Evolutionary conservation across 1,140 invertebrate species (phyloP).

Genomic region (Procambarus virginalis): DNA sequence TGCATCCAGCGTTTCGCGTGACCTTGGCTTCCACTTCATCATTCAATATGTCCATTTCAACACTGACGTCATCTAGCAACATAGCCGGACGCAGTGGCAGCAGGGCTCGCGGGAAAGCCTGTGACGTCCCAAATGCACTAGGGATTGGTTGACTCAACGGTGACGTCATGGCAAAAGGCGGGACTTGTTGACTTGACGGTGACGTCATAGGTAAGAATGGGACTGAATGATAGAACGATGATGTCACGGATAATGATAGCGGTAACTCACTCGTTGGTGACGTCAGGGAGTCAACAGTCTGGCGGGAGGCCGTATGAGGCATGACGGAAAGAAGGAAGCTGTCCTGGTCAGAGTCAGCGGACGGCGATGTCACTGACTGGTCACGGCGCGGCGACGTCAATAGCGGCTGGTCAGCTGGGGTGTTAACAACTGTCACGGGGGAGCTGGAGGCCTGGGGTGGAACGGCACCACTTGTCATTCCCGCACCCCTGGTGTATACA

Average conservation of each 20-base stretch:
- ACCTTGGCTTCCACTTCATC: conserved; percentile 21
- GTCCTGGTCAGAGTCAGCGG: conserved; percentile 18
- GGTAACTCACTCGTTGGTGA: background rate
- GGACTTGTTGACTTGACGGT: background rate
- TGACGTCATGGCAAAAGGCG: background rate
- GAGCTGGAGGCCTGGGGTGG: conserved; percentile 8
- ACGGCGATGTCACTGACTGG: conserved; percentile 5
- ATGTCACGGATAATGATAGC: background rate
- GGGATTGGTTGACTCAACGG: conserved; percentile 13
- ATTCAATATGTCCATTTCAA: background rate
- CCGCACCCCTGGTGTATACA: background rate
- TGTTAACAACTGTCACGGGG: conserved; percentile 9
- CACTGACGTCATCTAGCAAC: background rate
- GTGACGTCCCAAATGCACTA: background rate
- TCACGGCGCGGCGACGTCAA: conserved; percentile 8
- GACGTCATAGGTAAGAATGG: background rate
- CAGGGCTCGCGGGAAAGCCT: conserved; percentile 19
- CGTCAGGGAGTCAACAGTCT: conserved; percentile 4
- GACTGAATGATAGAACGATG: background rate
- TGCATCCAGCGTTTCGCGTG: conserved; percentile 2
- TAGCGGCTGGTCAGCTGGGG: background rate
- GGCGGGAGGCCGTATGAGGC: background rate
- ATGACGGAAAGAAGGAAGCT: background rate
- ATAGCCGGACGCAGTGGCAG: conserved; percentile 26
- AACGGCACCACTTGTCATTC: background rate